Base-by-base conservation (phyloP, 1,140 invertebrate species). In the Ips nitidus region DNA sequence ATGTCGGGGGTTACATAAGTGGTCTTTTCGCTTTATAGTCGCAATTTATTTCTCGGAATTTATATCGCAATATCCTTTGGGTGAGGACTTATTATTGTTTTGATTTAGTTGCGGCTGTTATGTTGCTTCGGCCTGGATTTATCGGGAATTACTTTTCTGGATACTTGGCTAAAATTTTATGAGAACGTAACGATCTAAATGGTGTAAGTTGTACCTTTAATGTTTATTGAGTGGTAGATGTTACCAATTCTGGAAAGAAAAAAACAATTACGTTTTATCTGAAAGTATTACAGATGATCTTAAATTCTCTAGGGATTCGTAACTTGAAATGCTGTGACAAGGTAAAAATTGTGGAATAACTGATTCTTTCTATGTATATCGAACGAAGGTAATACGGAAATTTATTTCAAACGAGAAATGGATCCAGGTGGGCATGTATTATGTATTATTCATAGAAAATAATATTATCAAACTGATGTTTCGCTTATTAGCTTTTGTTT, bases 41-140 rank as follows among this genome's bases (percentile, higher is more conserved):
- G 61, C 61, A 64, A 64, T 64, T 53, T 64, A 47, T 50, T 50
- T 47, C 4, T 4, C 36, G 38, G 8, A 62, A 62, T 62, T 62
- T 45, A 52, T 45, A 37, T 22, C 45, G 60, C n/a, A 62, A 52
- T 52, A 62, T 41, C 39, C 41, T 41, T 59, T 41, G 8, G 8
- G 39, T 22, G 38, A 59, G 38, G 57, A 59, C n/a, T 59, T 59
- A 59, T 59, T 59, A 43, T 59, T 59, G 39, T 59, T 39, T 59
- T 42, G 22, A 56, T 36, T 56, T 56, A 56, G 53, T 56, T 56
- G 7, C 38, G 53, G 53, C 38, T 56, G 53, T 56, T n/a, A 50
- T 50, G 47, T 22, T 22, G 22, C 22, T 22, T 22, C 6, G 45
- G 3, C 45, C 45, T 8, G 45, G 45, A 50, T 50, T 50, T 50